These are phyloP conservation scores for Aporophyla nigra DNA, from an alignment of 2,888 invertebrate species.

Conservation along the genomic window DNA sequence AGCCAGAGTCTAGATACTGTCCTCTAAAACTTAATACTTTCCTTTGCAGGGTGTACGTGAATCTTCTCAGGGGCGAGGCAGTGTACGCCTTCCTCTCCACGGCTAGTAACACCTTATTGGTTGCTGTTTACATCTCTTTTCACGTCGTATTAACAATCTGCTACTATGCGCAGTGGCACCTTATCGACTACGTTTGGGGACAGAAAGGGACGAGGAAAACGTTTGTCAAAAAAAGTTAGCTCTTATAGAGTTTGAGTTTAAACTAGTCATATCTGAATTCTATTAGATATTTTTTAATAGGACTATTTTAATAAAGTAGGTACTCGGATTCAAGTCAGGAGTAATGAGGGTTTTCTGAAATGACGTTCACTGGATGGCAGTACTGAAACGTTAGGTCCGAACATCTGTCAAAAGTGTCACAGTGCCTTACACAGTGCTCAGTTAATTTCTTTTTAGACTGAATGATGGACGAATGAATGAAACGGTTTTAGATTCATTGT, in stretches of 20 bases:
- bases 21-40: constrained; percentile 4
- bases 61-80: constrained; percentile 63
- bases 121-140: constrained; percentile 1
- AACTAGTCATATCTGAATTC: neutral
- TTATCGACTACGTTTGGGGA: constrained; percentile 53
- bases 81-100: constrained; percentile 70
- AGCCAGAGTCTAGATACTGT: too few species aligned
- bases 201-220: neutral
- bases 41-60: constrained; percentile 69
- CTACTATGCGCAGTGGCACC: constrained; percentile 62
- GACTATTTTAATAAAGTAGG: neutral
- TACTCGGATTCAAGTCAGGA: neutral
- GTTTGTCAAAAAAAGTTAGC: constrained; percentile 5
- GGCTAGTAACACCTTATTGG: constrained; percentile 49
- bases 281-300: neutral
- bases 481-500: too few species aligned
- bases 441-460: too few species aligned
- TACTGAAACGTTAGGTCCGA: too few species aligned
- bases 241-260: neutral
- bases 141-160: constrained; percentile 6
- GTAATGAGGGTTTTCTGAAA: neutral
- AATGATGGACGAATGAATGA: too few species aligned
- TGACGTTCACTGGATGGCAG: neutral
- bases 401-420: too few species aligned
- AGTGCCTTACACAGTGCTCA: too few species aligned